Percentiles rank a stretch among this genome's conserved stretches.
phyloP scores from a whole-genome alignment of 2,888 invertebrate species.

The Brenthis hecate region DNA sequence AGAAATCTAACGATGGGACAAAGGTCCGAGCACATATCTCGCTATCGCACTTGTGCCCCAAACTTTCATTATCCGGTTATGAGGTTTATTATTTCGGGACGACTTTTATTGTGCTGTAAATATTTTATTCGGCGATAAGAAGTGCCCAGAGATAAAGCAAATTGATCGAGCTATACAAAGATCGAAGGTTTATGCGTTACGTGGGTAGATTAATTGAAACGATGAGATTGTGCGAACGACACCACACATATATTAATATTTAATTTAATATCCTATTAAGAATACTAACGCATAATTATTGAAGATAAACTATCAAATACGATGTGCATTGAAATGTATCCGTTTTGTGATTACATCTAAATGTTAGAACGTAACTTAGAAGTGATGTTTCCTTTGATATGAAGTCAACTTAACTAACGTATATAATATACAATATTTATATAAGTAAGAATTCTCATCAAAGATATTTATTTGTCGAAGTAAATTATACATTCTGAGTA shows the following conservation, averaged over 20 bases:
- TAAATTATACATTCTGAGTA: slow-evolving; percentile 1
- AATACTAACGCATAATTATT: slow-evolving; percentile 50
- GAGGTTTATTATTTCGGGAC: slow-evolving; percentile 72
- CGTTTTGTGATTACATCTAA: slow-evolving; percentile 27
- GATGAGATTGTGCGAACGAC: slow-evolving; percentile 68
- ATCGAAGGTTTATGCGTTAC: slow-evolving; percentile 59
- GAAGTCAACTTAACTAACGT: slow-evolving; percentile 6
- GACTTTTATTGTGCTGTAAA: slow-evolving; percentile 79
- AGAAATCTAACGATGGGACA: slow-evolving; percentile 30
- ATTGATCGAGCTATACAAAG: slow-evolving; percentile 62
- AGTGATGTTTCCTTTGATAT: slow-evolving; percentile 17
- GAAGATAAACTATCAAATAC: slow-evolving; percentile 30
- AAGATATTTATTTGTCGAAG: background rate
- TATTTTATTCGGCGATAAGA: slow-evolving; percentile 77
- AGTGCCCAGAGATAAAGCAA: slow-evolving; percentile 72
- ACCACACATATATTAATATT: slow-evolving; percentile 67
- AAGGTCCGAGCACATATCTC: slow-evolving; percentile 22
- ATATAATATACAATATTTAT: slow-evolving; percentile 8
- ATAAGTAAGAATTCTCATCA: slow-evolving; percentile 13
- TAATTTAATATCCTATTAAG: slow-evolving; percentile 65
- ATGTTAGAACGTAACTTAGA: slow-evolving; percentile 24
- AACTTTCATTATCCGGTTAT: slow-evolving; percentile 64
- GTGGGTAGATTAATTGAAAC: slow-evolving; percentile 76
- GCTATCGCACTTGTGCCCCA: slow-evolving; percentile 44
- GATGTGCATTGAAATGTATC: slow-evolving; percentile 30